Conservation (phyloP, 2,888 invertebrate genomes). For the Hemaris fuciformis region DNA sequence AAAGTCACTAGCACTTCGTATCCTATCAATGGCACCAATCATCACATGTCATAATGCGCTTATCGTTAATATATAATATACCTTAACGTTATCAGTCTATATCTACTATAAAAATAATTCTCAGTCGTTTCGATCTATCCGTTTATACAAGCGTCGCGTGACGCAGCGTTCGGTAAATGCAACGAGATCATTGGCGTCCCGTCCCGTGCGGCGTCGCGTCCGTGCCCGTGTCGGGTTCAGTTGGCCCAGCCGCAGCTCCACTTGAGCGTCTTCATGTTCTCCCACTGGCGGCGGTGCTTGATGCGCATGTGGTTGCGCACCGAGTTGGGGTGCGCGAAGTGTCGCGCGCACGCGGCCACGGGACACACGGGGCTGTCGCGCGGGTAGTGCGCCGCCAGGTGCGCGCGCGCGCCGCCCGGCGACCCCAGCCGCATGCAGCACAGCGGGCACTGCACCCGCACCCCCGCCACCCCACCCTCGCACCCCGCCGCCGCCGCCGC, state of each 20-base stretch:
- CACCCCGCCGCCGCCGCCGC: constrained; percentile 25
- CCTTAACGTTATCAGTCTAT: constrained; percentile 79
- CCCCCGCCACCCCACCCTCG: constrained; percentile 40
- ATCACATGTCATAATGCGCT: constrained; percentile 80
- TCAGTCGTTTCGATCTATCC: constrained; percentile 78
- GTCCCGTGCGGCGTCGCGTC: constrained; percentile 24
- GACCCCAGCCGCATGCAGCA: constrained; percentile 86
- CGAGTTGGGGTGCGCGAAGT: constrained; percentile 92
- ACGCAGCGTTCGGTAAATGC: constrained; percentile 56
- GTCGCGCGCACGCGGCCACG: constrained; percentile 87
- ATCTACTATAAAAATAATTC: constrained; percentile 80
- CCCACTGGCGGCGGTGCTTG: constrained; percentile 91
- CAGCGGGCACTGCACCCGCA: constrained; percentile 84
- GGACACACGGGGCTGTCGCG: constrained; percentile 92
- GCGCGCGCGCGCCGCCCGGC: constrained; percentile 85
- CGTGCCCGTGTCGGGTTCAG: constrained; percentile 26
- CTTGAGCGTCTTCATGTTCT: constrained; percentile 90
- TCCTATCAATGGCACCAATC: constrained; percentile 81
- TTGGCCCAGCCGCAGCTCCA: constrained; percentile 84
- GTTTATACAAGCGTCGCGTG: constrained; percentile 64
- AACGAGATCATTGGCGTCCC: constrained; percentile 64
- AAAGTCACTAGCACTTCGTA: constrained; percentile 60
- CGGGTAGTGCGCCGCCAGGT: constrained; percentile 91
- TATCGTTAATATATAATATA: constrained; percentile 51
- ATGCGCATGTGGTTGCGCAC: constrained; percentile 93